Evolutionary conservation across 53 echinoderm and acorn worm genomes (phyloP), one percentile per base, ranked within the genome.

Genomic region (Temnopleurus reevesii): DNA sequence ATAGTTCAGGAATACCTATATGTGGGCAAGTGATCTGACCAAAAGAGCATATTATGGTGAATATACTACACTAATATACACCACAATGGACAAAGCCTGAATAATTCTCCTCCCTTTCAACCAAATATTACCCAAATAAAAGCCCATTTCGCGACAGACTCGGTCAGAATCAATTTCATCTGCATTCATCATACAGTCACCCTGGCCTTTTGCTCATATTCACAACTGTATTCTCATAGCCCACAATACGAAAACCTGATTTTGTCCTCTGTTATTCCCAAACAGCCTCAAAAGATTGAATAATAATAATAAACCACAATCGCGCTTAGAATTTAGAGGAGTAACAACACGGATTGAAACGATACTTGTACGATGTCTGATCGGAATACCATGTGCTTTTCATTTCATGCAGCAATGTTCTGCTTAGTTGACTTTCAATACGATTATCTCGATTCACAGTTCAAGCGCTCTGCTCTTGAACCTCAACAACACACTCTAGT

Each of bases 381-480:
- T 71, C 36, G 71, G 23, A 38, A 38, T 71, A 71, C 71, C 71
- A 71, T 71, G 71, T 71, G 71, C 41, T 41, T 71, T 71, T 71
- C 71, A 71, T 71, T 71, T 71, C 71, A 71, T 21, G n/a, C 43
- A 30, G 36, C 71, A 71, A 71, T 71, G 71, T 71, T 71, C 71
- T 71, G 71, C 71, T 71, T 71, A 71, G 21, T 27, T 71, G 71
- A 41, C 71, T 71, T 9, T 71, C 71, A 71, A 71, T 71, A 41
- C 41, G 71, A 71, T 71, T 71, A 71, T 71, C 71, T 71, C 41
- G 41, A 71, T 71, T 71, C 38, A 71, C 71, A n/a, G 79, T 79
- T 79, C 79, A 79, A 79, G 79, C 46, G 30, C 79, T 46, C 47
- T 47, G 49, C 79, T 79, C 79, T 79, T 79, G 27, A 79, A 30